Base-by-base conservation (phyloP, 2,797 vertebrate species). In the Chelon auratus region DNA sequence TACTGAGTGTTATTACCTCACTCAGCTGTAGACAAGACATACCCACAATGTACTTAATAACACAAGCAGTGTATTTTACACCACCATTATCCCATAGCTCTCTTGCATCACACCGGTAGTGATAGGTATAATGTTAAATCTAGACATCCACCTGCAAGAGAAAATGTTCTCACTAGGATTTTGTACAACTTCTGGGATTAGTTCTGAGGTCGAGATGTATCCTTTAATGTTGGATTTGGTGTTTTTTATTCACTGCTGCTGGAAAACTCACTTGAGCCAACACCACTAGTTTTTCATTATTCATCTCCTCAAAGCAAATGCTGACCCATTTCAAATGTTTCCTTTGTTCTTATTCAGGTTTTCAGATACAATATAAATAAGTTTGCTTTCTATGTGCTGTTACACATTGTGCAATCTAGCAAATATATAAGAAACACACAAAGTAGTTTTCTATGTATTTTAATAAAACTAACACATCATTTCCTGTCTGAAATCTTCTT, bases 391-490 rank as follows among this genome's bases (percentile, higher is more conserved):
- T 92, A 83, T 93, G 93, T 95, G 92, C 91, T 93, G 87, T 93
- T 92, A 87, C 87, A 90, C 87, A 93, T 93, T 94, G 92, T 95
- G 93, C 92, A 93, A 90, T 92, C 84, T 90, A 93, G 89, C 88
- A 89, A 87, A 92, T 90, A 94, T 91, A 89, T 86, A 92, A 88
- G 69, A 91, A 91, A 90, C 89, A 92, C 91, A 92, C 84, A 95
- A 93, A 95, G 92, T 94, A 95, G 94, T 95, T 94, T 95, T 95
- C 83, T 95, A 95, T 95, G 94, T 95, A 95, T 95, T 95, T 95
- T 95, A 95, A 95, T 95, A 95, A 95, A 95, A 93, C 90, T 93
- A 94, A 94, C 92, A 94, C 90, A 91, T 92, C 87, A 93, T 94
- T 93, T 88, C 80, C 87, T 92, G 93, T 94, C 91, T 94, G 90